Percentiles rank a stretch among this genome's conserved stretches.
Evolutionary conservation across 2,888 invertebrate species (phyloP).

Genomic region (Limnephilus marmoratus): DNA sequence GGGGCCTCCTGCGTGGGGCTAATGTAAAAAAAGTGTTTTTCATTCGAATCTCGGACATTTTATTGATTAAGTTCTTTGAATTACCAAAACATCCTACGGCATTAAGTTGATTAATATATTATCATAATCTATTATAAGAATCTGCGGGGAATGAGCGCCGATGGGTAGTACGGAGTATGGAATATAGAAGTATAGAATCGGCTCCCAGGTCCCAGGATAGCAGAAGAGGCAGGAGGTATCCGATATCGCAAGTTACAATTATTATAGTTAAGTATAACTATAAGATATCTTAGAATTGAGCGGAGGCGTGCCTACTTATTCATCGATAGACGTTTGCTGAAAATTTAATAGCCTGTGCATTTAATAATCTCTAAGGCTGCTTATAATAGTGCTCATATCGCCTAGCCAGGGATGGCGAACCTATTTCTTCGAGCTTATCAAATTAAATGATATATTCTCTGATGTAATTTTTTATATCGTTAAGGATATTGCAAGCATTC

Average conservation of each 20-base stretch:
- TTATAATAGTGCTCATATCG: neutral
- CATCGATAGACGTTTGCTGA: constrained; percentile 42
- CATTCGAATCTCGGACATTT: neutral
- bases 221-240: neutral
- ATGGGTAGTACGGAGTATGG: neutral
- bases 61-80: neutral
- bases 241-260: constrained; percentile 2
- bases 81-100: neutral
- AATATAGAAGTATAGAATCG: neutral
- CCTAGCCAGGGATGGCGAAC: neutral
- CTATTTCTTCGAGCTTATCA: neutral
- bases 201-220: neutral
- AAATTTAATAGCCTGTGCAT: constrained; percentile 31
- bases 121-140: neutral
- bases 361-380: constrained; percentile 26
- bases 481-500: no score
- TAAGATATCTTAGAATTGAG: neutral
- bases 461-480: neutral
- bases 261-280: neutral
- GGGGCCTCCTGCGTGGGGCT: no score
- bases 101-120: neutral
- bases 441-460: neutral
- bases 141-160: neutral
- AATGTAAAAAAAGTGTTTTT: neutral
- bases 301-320: constrained; percentile 26